A percentile compares a stretch with the other conserved stretches of the same genome.
Evolutionary conservation across 2,113 vertebrate species (phyloP).

Genomic region (Ceyx cyanopectus): DNA sequence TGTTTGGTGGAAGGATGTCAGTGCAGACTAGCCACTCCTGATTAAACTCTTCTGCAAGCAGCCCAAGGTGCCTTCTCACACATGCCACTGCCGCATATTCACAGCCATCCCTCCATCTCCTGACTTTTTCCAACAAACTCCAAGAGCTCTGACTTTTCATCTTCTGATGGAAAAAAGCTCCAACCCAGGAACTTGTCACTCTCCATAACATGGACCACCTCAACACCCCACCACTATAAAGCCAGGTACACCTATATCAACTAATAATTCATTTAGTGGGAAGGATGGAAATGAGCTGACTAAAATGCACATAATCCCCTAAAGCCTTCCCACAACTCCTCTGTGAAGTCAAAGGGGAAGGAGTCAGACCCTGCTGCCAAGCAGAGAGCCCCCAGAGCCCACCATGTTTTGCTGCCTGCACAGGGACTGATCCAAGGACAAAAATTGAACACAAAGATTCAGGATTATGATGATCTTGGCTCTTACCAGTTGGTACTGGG

Average conservation of each 20-base stretch:
- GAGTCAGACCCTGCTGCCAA: background rate
- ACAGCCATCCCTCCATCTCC: background rate
- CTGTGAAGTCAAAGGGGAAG: background rate
- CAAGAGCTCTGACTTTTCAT: background rate
- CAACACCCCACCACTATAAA: background rate
- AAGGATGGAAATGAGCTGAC: background rate
- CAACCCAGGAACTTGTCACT: background rate
- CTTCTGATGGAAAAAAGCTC: background rate
- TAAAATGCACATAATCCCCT: background rate
- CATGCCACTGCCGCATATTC: background rate
- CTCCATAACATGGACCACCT: background rate
- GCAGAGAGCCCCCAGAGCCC: background rate
- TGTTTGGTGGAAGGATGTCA: constrained; percentile 27
- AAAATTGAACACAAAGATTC: background rate
- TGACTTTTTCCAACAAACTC: background rate
- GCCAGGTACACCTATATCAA: accelerated
- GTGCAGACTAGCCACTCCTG: background rate
- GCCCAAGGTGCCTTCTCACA: background rate
- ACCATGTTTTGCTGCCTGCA: background rate
- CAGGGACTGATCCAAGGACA: background rate
- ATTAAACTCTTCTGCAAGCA: background rate
- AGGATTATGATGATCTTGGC: background rate
- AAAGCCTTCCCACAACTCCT: background rate
- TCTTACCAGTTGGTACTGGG: background rate
- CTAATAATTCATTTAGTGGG: background rate